Conservation (phyloP, 2,888 invertebrate genomes). For the Chorisops tibialis region DNA sequence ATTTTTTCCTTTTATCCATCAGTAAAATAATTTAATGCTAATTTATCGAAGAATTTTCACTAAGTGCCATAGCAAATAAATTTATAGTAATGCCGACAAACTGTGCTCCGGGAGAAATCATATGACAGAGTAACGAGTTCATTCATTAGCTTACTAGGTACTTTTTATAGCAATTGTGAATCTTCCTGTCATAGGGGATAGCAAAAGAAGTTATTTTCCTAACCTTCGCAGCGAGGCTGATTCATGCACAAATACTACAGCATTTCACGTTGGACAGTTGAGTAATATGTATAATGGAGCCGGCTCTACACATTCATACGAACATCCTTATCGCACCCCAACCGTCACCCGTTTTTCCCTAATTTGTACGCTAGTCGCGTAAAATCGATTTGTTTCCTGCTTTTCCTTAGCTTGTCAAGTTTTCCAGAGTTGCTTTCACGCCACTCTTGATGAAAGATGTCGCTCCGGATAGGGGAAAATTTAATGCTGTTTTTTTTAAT, state of each 20-base stretch:
- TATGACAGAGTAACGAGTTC: too few species aligned
- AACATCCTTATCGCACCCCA: not conserved
- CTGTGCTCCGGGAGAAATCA: too few species aligned
- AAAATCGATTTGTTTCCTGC: slow-evolving; percentile 24
- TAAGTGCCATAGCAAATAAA: too few species aligned
- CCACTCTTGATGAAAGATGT: not conserved
- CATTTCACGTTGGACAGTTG: not conserved
- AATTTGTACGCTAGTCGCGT: slow-evolving; percentile 24
- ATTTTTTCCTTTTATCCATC: too few species aligned
- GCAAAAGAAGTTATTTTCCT: too few species aligned
- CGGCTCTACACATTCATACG: slow-evolving; percentile 1
- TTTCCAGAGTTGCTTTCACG: slow-evolving; percentile 1
- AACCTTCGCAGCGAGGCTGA: not conserved
- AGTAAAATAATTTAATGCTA: too few species aligned
- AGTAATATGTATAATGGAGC: slow-evolving; percentile 5
- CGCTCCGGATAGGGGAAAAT: not conserved
- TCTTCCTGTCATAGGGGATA: too few species aligned
- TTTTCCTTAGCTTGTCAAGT: slow-evolving; percentile 19
- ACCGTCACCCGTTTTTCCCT: slow-evolving; percentile 4
- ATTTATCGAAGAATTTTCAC: too few species aligned
- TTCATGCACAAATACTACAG: slow-evolving; percentile 1
- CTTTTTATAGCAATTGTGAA: too few species aligned
- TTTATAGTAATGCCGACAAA: too few species aligned
- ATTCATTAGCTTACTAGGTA: too few species aligned
- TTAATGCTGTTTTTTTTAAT: too few species aligned